Conservation (phyloP, 2,113 vertebrate genomes). For the Chamaetylas fuelleborni region DNA sequence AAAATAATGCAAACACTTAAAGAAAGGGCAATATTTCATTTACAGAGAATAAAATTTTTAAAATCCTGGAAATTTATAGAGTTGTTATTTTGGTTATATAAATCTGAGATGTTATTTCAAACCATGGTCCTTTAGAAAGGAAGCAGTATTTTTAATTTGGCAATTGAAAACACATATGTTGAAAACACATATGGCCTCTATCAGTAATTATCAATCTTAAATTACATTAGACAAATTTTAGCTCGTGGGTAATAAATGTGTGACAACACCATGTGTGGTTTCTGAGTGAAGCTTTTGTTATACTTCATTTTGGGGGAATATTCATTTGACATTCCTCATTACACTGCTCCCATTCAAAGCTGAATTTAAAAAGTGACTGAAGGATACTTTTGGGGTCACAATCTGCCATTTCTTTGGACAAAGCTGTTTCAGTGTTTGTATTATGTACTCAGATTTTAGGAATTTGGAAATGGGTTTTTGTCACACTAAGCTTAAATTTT, state of each 20-base stretch:
- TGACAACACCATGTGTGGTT: not conserved
- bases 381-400: not conserved
- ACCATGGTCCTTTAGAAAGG: not conserved
- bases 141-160: not conserved
- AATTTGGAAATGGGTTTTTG: not conserved
- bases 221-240: not conserved
- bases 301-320: not conserved
- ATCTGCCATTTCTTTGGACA: not conserved
- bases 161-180: not conserved
- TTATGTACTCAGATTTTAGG: not conserved
- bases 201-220: constrained; percentile 25
- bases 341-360: not conserved
- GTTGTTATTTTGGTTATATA: not conserved
- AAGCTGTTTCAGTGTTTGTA: not conserved
- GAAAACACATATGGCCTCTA: not conserved
- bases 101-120: not conserved
- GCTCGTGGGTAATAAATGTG: not conserved
- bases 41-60: not conserved
- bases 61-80: not conserved
- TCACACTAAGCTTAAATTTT: not conserved
- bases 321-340: not conserved
- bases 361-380: not conserved
- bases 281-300: not conserved
- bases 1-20: not conserved
- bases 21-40: not conserved